phyloP scores from a whole-genome alignment of 2,888 invertebrate genomes.

The Liodrosophila aerea region DNA sequence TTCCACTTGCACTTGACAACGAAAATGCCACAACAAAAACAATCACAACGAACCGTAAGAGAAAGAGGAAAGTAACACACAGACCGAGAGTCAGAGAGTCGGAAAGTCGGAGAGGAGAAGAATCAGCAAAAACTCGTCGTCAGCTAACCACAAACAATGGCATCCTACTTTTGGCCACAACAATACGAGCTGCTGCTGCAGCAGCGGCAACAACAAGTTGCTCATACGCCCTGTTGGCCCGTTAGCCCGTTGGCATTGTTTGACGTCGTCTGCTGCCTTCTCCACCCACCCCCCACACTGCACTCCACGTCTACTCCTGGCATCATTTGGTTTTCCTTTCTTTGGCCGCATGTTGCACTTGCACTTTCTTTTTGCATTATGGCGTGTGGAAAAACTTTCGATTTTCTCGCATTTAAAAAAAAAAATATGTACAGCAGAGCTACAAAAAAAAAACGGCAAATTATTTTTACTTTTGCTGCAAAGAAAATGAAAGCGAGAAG shows the following conservation, averaged over 20 bases:
- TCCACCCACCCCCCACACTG: constrained; percentile 53
- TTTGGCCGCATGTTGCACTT: constrained; percentile 78
- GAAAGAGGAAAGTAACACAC: too few relatives aligned
- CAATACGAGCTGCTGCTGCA: too few relatives aligned
- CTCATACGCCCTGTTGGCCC: constrained; percentile 71
- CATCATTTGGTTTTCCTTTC: constrained; percentile 52
- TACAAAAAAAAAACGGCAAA: constrained; percentile 37
- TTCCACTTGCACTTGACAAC: constrained; percentile 75
- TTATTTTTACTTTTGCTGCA: constrained; percentile 60
- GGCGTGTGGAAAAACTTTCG: constrained; percentile 82
- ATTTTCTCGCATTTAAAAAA: constrained; percentile 75
- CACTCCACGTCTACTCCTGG: neutral
- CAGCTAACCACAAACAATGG: constrained; percentile 67
- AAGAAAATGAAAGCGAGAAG: constrained; percentile 76
- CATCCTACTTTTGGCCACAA: constrained; percentile 74
- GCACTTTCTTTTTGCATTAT: constrained; percentile 82
- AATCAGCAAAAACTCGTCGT: constrained; percentile 42
- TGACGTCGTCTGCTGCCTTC: constrained; percentile 41
- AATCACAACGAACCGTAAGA: neutral
- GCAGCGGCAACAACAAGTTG: constrained; percentile 62
- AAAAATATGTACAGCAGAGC: constrained; percentile 10
- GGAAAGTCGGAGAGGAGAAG: neutral
- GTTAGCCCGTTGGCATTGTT: constrained; percentile 65
- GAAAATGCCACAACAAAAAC: constrained; percentile 63
- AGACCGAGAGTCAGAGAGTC: too few relatives aligned